These are phyloP conservation scores for Acridotheres tristis DNA, from an alignment of 2,797 vertebrate species.

Conservation along the genomic window DNA sequence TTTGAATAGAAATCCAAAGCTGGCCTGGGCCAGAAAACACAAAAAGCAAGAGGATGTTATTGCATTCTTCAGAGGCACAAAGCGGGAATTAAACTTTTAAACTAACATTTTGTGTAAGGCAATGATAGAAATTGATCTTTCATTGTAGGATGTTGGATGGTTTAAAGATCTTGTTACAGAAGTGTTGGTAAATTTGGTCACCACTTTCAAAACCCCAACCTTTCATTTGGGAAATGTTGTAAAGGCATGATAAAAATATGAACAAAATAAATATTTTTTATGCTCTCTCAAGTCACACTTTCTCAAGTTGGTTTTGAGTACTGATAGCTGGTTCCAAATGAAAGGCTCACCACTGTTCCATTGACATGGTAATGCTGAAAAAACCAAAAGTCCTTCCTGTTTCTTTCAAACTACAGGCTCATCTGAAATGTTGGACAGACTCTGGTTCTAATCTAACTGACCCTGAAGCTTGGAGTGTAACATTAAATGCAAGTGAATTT, in stretches of 20 bases:
- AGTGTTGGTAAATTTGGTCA: background rate
- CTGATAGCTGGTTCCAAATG: background rate
- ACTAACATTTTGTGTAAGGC: background rate
- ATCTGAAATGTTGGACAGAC: background rate
- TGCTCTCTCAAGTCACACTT: background rate
- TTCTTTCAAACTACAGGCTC: background rate
- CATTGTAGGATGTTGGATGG: background rate
- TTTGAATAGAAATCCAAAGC: conserved; percentile 38
- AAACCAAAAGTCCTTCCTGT: background rate
- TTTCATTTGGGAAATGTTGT: background rate
- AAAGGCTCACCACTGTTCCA: background rate
- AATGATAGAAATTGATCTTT: background rate
- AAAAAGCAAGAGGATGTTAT: background rate
- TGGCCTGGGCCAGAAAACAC: background rate
- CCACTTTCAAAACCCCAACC: background rate
- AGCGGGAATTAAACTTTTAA: background rate
- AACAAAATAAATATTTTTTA: background rate
- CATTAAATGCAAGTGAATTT: background rate
- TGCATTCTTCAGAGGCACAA: background rate
- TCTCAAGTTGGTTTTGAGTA: background rate
- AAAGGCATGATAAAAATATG: background rate
- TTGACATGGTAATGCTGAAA: background rate
- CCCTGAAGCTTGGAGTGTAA: background rate
- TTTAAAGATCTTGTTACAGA: background rate
- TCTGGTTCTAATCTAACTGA: background rate